Evolutionary conservation across 2,888 invertebrate genomes (phyloP).

Genomic region (Perithous albicinctus): DNA sequence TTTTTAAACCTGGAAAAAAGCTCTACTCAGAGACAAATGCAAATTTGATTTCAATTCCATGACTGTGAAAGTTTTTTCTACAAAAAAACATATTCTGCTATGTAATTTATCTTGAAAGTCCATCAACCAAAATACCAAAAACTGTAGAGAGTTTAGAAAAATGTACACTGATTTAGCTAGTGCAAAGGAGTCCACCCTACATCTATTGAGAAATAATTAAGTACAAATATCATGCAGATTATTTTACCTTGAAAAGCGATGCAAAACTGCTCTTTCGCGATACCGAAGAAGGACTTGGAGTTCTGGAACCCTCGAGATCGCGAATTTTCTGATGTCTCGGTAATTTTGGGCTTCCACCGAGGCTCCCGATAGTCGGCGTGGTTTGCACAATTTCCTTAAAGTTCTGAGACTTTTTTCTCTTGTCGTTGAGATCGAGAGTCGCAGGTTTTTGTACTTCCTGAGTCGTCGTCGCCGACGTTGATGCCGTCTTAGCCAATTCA

Average conservation of each 20-base stretch:
- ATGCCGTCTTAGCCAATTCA: slow-evolving; percentile 83
- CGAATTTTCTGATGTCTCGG: slow-evolving; percentile 83
- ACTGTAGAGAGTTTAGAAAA: too few relatives aligned
- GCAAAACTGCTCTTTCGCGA: slow-evolving; percentile 93
- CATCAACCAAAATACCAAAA: too few relatives aligned
- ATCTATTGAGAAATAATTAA: too few relatives aligned
- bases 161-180: too few relatives aligned
- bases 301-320: slow-evolving; percentile 83
- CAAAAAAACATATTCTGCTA: too few relatives aligned
- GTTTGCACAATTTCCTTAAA: slow-evolving; percentile 78
- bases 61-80: too few relatives aligned
- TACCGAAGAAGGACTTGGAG: slow-evolving; percentile 89
- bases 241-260: slow-evolving; percentile 90
- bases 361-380: slow-evolving; percentile 75
- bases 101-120: too few relatives aligned
- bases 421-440: slow-evolving; percentile 86
- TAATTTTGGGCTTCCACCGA: slow-evolving; percentile 79
- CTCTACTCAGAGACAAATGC: too few relatives aligned
- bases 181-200: too few relatives aligned
- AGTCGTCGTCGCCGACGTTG: slow-evolving; percentile 69
- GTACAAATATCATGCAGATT: not conserved
- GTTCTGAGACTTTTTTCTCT: slow-evolving; percentile 79
- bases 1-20: too few relatives aligned
- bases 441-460: slow-evolving; percentile 87
- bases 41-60: too few relatives aligned